These are phyloP conservation scores for Thomomys bottae DNA, from an alignment of 2,113 vertebrate species.

Conservation along the genomic window DNA sequence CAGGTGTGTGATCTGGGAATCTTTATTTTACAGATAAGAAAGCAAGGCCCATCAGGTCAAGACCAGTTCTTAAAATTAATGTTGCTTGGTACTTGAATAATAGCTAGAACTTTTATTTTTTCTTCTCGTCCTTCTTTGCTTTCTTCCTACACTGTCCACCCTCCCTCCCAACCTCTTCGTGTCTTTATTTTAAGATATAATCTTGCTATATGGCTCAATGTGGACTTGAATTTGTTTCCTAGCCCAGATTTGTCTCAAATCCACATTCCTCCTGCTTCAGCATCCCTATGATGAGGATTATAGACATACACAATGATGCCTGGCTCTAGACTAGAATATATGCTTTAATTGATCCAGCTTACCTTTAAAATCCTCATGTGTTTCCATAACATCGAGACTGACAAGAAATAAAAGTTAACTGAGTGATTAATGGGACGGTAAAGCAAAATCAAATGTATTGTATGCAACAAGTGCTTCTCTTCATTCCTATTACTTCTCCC, in stretches of 20 bases:
- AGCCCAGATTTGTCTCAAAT: background rate
- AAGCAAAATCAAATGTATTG: background rate
- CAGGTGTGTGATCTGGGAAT: background rate
- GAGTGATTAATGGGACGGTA: background rate
- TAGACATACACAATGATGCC: no score
- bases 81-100: background rate
- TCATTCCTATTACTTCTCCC: background rate
- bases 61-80: background rate
- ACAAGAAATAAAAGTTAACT: background rate
- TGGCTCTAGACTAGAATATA: background rate
- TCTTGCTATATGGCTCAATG: no score
- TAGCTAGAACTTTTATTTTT: background rate
- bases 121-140: background rate
- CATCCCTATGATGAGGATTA: no score
- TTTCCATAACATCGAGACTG: background rate
- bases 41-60: background rate
- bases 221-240: no score
- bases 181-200: no score
- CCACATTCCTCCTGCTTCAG: background rate
- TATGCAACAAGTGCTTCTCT: background rate
- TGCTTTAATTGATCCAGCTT: background rate
- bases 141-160: background rate
- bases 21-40: background rate
- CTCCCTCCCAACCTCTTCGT: background rate
- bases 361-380: background rate